Base-by-base conservation (phyloP, 2,113 vertebrate species). In the Gymnocephalus cernua region DNA sequence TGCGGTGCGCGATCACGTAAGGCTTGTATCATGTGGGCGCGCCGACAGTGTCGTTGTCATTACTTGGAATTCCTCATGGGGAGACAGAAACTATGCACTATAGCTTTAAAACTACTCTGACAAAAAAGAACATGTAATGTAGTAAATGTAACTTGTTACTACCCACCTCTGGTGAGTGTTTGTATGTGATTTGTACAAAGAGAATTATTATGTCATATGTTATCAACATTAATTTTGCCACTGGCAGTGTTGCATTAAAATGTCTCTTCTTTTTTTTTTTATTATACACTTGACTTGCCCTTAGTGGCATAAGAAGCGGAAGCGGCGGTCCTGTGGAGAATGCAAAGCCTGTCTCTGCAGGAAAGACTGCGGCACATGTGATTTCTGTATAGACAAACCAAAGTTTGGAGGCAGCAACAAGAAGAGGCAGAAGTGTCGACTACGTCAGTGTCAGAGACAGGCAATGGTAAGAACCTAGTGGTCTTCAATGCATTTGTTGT, bases 351-450 rank as follows among this genome's bases (percentile, higher is more conserved):
- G 97, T 76, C 93, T 95, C 45, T 93, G 93, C 77, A 95, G 94
- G 80, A 93, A 87, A 75, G 97, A 97, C 93, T 97, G 97, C 25
- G 96, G 97, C 83, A 93, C 91, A 9, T 98, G 97, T 16, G 97
- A 98, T 88, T 97, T 97, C 93, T 98, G 97, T 84, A 87, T 93
- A 15, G 96, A 97, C 93, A 97, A 97, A 86, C 96, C 97, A 84
- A 97, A 97, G 88, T 97, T 97, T 47, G 97, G 97, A n/a, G 97
- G 96, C 82, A 95, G 95, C 85, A 97, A 97, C 87, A 96, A 96
- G 86, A 97, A 97, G 91, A 95, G 96, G 72, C 97, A 97, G 91
- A 97, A 97, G 87, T 98, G 97, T 86, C 96, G 96, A 51, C 95
- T 95, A 71, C 95, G 96, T 32, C 96, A 97, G 64, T 98, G 96